A percentile compares a stretch with the other conserved stretches of the same genome.
phyloP scores from a whole-genome alignment of 2,888 invertebrate species.

The Marronus borbonicus region DNA sequence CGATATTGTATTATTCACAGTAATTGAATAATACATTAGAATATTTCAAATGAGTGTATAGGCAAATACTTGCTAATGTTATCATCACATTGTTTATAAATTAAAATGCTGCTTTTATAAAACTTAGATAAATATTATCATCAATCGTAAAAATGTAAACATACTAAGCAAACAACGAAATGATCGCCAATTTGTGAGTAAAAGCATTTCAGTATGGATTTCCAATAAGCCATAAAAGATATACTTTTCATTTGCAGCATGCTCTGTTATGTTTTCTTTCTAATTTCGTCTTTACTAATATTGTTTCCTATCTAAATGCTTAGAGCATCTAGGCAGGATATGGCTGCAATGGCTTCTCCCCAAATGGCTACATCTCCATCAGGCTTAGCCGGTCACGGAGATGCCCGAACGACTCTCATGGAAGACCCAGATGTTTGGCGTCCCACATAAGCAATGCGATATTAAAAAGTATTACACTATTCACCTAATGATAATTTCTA shows the following conservation, averaged over 20 bases:
- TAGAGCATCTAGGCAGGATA: constrained; percentile 89
- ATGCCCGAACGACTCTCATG: constrained; percentile 88
- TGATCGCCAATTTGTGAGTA: too few relatives aligned
- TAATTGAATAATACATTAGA: too few relatives aligned
- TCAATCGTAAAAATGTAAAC: neutral
- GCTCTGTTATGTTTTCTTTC: neutral
- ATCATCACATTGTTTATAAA: too few relatives aligned
- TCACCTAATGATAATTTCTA: constrained; percentile 2
- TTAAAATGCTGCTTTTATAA: too few relatives aligned
- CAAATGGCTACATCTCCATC: constrained; percentile 75
- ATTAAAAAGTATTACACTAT: constrained; percentile 59
- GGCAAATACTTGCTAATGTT: too few relatives aligned
- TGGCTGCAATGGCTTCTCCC: constrained; percentile 86
- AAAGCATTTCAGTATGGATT: too few relatives aligned
- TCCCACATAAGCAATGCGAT: constrained; percentile 82
- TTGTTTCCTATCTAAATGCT: constrained; percentile 37
- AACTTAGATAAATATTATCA: neutral
- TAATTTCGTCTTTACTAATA: neutral
- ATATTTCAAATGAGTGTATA: too few relatives aligned
- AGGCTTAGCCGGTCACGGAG: constrained; percentile 73
- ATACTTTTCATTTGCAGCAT: neutral
- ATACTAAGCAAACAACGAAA: neutral
- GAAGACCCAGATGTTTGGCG: constrained; percentile 95
- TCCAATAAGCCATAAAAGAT: too few relatives aligned
- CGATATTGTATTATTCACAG: too few relatives aligned